A percentile compares a stretch with the other conserved stretches of the same genome.
phyloP scores from a whole-genome alignment of 1,140 invertebrate species.

The Lycorma delicatula region DNA sequence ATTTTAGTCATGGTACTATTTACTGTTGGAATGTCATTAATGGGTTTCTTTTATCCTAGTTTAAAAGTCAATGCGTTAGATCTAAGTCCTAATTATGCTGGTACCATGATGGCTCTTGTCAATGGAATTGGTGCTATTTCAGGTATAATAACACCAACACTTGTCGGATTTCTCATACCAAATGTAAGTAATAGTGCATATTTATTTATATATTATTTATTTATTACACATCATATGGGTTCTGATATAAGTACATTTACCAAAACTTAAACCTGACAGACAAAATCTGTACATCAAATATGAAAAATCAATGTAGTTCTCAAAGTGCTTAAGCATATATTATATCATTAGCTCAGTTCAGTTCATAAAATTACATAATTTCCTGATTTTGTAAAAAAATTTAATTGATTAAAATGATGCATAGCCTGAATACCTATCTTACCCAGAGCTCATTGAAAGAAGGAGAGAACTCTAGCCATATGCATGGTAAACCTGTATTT shows the following conservation, averaged over 20 bases:
- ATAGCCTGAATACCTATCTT: too few species aligned
- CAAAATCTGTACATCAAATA: too few species aligned
- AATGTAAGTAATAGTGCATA: conserved; percentile 45
- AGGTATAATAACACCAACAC: conserved; percentile 67
- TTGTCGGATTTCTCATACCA: conserved; percentile 66
- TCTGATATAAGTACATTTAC: not conserved
- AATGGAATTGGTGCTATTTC: conserved; percentile 76
- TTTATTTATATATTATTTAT: not conserved
- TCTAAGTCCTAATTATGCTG: conserved; percentile 72
- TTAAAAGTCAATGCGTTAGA: conserved; percentile 76
- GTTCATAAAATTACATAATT: too few species aligned
- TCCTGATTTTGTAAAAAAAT: too few species aligned
- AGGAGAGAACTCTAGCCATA: too few species aligned
- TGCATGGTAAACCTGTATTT: too few species aligned
- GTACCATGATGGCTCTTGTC: conserved; percentile 72
- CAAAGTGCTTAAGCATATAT: too few species aligned
- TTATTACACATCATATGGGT: not conserved
- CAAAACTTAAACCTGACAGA: too few species aligned
- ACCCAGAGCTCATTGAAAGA: too few species aligned
- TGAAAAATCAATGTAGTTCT: too few species aligned
- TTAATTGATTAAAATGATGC: too few species aligned
- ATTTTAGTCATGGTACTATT: conserved; percentile 54
- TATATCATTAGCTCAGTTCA: too few species aligned
- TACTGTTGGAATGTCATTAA: conserved; percentile 60
- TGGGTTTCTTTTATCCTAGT: conserved; percentile 66